Conservation (phyloP, 2,113 vertebrate genomes). For the Seriola rivoliana region DNA sequence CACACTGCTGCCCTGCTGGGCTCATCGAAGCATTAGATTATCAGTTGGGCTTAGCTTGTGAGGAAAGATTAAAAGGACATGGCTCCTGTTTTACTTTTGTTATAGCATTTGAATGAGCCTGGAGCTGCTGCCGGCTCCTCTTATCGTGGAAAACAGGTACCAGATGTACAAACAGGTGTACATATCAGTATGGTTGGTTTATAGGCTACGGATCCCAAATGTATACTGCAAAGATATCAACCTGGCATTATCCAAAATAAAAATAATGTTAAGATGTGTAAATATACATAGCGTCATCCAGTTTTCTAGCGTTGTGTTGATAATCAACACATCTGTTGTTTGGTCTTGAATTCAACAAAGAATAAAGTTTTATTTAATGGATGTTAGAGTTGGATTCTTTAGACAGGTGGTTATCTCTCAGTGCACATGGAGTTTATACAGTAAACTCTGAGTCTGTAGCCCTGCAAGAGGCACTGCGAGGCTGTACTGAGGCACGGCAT, state of each 20-base stretch:
- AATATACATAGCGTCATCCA: conserved; percentile 32
- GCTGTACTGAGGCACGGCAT: neutral
- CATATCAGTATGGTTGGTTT: conserved; percentile 30
- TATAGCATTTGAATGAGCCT: conserved; percentile 24
- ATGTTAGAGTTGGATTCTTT: conserved; percentile 26
- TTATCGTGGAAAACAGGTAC: conserved; percentile 52
- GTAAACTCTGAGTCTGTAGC: neutral
- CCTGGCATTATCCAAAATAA: conserved; percentile 16
- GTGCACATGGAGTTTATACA: conserved; percentile 5
- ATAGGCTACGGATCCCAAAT: conserved; percentile 33
- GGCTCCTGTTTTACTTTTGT: conserved; percentile 47
- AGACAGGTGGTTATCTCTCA: conserved; percentile 15
- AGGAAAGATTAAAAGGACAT: conserved; percentile 42
- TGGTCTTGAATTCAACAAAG: conserved; percentile 28
- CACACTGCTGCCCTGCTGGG: conserved; percentile 15
- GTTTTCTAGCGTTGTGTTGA: conserved; percentile 13
- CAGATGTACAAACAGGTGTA: conserved; percentile 61
- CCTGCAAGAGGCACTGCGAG: neutral
- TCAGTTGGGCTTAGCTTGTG: conserved; percentile 12
- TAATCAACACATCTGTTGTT: conserved; percentile 53
- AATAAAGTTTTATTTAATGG: conserved; percentile 36
- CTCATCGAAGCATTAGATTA: conserved; percentile 37
- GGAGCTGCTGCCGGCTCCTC: conserved; percentile 4
- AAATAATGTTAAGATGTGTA: conserved; percentile 16
- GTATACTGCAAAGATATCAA: conserved; percentile 33